A percentile compares a stretch with the other conserved stretches of the same genome.
Evolutionary conservation across 2,888 invertebrate species (phyloP).

Genomic region (Eudemis profundana): DNA sequence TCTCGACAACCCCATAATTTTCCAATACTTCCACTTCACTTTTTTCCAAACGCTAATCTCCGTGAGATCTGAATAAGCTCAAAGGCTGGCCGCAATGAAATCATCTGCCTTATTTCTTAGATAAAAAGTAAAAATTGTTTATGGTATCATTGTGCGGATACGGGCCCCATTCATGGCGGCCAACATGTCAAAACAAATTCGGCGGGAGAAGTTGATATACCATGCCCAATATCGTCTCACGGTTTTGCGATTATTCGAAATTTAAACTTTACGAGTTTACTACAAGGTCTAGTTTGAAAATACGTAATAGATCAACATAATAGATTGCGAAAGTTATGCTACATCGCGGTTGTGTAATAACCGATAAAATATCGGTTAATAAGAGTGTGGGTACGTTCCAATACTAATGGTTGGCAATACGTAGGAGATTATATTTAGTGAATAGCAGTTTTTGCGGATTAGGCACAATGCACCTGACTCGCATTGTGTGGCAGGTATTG

Average conservation of each 20-base stretch:
- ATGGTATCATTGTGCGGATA: slow-evolving; percentile 73
- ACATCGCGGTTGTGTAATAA: slow-evolving; percentile 66
- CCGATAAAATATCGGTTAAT: slow-evolving; percentile 62
- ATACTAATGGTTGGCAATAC: slow-evolving; percentile 63
- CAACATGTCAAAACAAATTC: slow-evolving; percentile 78
- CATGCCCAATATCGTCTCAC: slow-evolving; percentile 6
- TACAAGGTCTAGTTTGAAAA: background rate
- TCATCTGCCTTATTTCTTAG: slow-evolving; percentile 63
- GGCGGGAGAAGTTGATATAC: slow-evolving; percentile 46
- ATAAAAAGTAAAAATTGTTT: slow-evolving; percentile 71
- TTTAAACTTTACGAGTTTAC: background rate
- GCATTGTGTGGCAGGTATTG: slow-evolving; percentile 71
- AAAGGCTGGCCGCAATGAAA: slow-evolving; percentile 68
- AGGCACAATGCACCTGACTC: slow-evolving; percentile 82
- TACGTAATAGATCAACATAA: background rate
- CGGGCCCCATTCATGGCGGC: slow-evolving; percentile 63
- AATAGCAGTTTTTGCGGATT: slow-evolving; percentile 72
- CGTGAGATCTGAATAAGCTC: slow-evolving; percentile 81
- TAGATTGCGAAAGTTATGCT: slow-evolving; percentile 20
- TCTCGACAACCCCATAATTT: slow-evolving; percentile 72
- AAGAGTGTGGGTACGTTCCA: slow-evolving; percentile 59
- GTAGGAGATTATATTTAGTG: slow-evolving; percentile 75
- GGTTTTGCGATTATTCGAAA: background rate
- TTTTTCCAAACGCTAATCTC: slow-evolving; percentile 75
- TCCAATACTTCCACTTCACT: slow-evolving; percentile 79